A percentile compares a stretch with the other conserved stretches of the same genome.
Evolutionary conservation across 2,797 vertebrate species (phyloP).

Genomic region (Chelonia mydas): DNA sequence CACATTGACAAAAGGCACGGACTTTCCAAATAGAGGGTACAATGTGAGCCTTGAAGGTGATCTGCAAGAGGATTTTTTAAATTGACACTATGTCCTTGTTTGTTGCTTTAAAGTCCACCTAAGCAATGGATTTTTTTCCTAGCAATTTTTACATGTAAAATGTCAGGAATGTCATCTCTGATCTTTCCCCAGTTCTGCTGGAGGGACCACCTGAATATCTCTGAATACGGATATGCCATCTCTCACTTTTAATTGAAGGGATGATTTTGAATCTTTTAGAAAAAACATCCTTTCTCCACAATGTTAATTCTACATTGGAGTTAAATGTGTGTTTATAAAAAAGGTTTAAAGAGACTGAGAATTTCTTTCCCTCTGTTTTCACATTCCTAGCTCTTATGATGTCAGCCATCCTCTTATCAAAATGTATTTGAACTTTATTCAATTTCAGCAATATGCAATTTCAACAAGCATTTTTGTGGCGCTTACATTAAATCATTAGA

Average conservation of each 20-base stretch:
- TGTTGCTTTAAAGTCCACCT: background rate
- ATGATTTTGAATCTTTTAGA: background rate
- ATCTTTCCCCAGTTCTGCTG: background rate
- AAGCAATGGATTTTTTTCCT: background rate
- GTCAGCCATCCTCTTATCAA: background rate
- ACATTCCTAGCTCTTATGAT: background rate
- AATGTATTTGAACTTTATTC: no score
- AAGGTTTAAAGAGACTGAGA: background rate
- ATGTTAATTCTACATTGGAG: background rate
- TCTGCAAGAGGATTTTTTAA: background rate
- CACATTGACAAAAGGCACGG: background rate
- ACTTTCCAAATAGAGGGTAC: background rate
- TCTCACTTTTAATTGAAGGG: background rate
- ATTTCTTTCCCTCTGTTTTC: background rate
- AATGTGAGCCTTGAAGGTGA: background rate
- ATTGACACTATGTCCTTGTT: background rate
- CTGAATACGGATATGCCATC: background rate
- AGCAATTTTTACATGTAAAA: background rate
- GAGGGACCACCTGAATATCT: background rate
- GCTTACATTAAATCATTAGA: no score
- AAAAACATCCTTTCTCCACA: background rate
- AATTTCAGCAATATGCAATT: no score
- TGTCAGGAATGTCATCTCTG: background rate
- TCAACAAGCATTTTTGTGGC: no score
- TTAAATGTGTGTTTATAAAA: background rate